A percentile compares a stretch with the other conserved stretches of the same genome.
Evolutionary conservation across 2,113 vertebrate genomes (phyloP).

Genomic region (Oenanthe oenanthe): DNA sequence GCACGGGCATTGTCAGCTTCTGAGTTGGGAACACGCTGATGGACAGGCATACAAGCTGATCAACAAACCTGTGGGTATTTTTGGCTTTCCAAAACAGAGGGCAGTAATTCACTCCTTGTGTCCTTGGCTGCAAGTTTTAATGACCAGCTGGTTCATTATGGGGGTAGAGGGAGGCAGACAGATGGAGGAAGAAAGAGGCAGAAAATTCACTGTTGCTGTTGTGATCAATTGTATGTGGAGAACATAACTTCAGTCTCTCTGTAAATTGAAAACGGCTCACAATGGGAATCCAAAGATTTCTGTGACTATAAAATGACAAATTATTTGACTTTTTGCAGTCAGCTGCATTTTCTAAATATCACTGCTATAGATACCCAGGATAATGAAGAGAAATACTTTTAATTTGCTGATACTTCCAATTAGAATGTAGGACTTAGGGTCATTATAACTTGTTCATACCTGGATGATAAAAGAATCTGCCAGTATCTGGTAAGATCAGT

Average conservation of each 20-base stretch:
- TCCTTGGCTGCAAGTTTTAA: background rate
- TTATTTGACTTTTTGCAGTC: background rate
- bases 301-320: background rate
- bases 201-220: background rate
- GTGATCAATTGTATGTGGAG: background rate
- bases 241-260: background rate
- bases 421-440: background rate
- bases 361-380: background rate
- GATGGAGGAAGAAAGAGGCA: background rate
- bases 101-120: background rate
- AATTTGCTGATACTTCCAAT: background rate
- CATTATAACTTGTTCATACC: background rate
- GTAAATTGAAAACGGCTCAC: background rate
- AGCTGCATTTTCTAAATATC: background rate
- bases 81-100: background rate
- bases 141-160: background rate
- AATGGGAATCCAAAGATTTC: background rate
- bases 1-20: background rate
- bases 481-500: background rate
- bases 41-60: background rate
- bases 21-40: background rate
- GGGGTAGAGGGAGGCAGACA: background rate
- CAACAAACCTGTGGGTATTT: background rate
- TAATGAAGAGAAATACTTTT: background rate
- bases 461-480: background rate